These are phyloP conservation scores for Meganola albula DNA, from an alignment of 2,888 invertebrate genomes.

Conservation along the genomic window DNA sequence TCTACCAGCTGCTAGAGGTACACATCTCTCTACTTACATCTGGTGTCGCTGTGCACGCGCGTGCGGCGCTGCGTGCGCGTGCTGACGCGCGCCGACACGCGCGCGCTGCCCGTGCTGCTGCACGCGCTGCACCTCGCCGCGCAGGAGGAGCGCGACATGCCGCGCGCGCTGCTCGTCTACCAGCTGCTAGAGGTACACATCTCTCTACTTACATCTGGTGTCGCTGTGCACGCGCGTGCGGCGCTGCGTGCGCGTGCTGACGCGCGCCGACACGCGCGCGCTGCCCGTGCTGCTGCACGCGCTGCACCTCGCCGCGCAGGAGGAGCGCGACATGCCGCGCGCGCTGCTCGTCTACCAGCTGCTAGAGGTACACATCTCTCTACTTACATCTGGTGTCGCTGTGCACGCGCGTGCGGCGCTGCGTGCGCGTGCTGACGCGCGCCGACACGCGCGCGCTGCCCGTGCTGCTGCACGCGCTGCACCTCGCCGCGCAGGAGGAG, in stretches of 20 bases:
- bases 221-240: conserved; percentile 93
- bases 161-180: conserved; percentile 89
- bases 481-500: conserved; percentile 79
- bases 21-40: too few species aligned
- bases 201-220: too few species aligned
- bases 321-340: conserved; percentile 82
- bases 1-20: conserved; percentile 92
- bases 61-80: conserved; percentile 93
- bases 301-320: conserved; percentile 81
- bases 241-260: conserved; percentile 91
- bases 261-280: conserved; percentile 89
- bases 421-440: conserved; percentile 92
- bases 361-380: conserved; percentile 88
- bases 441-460: conserved; percentile 90
- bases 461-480: conserved; percentile 89
- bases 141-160: conserved; percentile 79
- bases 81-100: conserved; percentile 89
- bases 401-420: conserved; percentile 92
- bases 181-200: conserved; percentile 91
- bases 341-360: conserved; percentile 92
- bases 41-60: conserved; percentile 94
- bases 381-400: conserved; percentile 91
- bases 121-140: conserved; percentile 87
- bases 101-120: conserved; percentile 89
- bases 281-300: conserved; percentile 90